A percentile compares a stretch with the other conserved stretches of the same genome.
Conservation (phyloP, 2,113 vertebrate genomes). For the Bathybates hornii region DNA sequence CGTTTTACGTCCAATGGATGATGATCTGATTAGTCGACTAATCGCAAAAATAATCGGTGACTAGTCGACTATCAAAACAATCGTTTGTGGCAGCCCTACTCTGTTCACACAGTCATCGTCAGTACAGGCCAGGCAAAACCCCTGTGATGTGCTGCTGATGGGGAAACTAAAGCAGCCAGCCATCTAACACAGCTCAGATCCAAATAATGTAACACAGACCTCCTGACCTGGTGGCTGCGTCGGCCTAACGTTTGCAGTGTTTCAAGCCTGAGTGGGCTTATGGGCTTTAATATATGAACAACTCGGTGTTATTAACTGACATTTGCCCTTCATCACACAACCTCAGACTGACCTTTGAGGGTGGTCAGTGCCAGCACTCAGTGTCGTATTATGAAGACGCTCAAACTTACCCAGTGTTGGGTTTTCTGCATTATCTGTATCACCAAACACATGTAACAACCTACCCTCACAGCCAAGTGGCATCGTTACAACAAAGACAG, state of each 20-base stretch:
- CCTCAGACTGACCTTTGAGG: neutral
- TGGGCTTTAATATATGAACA: neutral
- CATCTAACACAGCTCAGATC: neutral
- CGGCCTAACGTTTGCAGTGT: neutral
- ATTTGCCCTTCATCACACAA: neutral
- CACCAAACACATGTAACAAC: neutral
- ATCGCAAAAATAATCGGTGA: too few relatives aligned
- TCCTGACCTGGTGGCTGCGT: neutral
- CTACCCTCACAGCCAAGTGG: neutral
- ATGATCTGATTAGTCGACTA: too few relatives aligned
- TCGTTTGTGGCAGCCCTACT: neutral
- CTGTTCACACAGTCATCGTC: neutral
- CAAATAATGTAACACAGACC: fast-evolving
- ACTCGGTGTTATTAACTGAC: neutral
- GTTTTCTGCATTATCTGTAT: neutral
- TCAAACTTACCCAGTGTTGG: neutral
- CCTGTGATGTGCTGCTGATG: neutral
- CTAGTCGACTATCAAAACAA: too few relatives aligned
- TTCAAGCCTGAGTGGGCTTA: neutral
- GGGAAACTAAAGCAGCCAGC: neutral
- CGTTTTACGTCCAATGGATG: too few relatives aligned
- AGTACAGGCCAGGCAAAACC: neutral
- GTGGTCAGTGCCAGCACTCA: neutral
- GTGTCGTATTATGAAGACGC: neutral
- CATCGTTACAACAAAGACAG: neutral